Evolutionary conservation across 1,140 invertebrate genomes (phyloP).

Genomic region (Chionoecetes opilio): DNA sequence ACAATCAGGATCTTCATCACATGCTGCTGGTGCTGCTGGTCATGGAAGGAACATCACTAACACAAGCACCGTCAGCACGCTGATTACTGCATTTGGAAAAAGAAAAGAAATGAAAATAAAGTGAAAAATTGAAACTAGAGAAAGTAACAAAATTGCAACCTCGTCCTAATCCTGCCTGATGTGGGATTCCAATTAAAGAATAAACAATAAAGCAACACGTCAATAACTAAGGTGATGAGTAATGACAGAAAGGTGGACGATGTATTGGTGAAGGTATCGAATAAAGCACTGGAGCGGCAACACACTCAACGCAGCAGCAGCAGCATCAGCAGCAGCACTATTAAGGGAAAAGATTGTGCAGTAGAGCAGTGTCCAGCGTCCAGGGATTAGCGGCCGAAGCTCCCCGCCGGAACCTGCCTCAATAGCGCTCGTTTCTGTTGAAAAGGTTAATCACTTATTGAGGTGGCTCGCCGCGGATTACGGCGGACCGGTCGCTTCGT

Average conservation of each 20-base stretch:
- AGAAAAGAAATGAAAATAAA: background rate
- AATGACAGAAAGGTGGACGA: too few species aligned
- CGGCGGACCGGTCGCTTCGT: background rate
- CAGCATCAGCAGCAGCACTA: background rate
- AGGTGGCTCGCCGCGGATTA: conserved; percentile 44
- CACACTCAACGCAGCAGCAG: background rate
- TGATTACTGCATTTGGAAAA: background rate
- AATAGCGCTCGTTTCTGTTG: conserved; percentile 48
- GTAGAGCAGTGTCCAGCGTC: conserved; percentile 18
- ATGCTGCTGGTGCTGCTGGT: background rate
- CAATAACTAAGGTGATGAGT: too few species aligned
- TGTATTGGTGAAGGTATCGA: too few species aligned
- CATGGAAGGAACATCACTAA: too few species aligned
- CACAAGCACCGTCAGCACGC: too few species aligned
- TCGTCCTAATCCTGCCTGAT: too few species aligned
- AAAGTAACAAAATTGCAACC: too few species aligned
- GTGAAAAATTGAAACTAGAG: too few species aligned
- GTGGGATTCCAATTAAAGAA: too few species aligned
- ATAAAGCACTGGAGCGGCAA: too few species aligned
- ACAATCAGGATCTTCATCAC: background rate
- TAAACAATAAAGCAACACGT: too few species aligned
- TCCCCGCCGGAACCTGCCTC: background rate
- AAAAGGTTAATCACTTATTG: conserved; percentile 61
- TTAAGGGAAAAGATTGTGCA: background rate
- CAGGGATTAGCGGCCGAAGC: background rate